Percentiles rank a stretch among this genome's conserved stretches.
Conservation (phyloP, 2,888 invertebrate species). For the Megamerina dolium region DNA sequence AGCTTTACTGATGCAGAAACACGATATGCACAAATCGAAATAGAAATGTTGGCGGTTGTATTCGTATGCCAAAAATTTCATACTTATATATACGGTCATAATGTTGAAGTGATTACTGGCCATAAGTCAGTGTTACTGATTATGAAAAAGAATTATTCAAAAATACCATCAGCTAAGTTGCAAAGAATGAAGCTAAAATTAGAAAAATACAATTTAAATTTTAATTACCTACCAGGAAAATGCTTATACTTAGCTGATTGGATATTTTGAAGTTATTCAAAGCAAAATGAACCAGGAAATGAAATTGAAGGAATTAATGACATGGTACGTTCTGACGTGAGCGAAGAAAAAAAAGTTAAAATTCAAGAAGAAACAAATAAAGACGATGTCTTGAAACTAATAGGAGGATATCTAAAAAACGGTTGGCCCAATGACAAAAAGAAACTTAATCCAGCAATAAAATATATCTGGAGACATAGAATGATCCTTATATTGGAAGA, state of each 20-base stretch:
- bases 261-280: conserved; percentile 16
- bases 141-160: conserved; percentile 14
- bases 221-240: conserved; percentile 26
- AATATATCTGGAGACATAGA: conserved; percentile 17
- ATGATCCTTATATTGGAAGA: neutral
- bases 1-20: conserved; percentile 22
- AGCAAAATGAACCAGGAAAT: neutral
- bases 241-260: conserved; percentile 21
- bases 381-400: too few species aligned
- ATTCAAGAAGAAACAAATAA: too few species aligned
- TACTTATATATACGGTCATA: conserved; percentile 21
- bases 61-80: conserved; percentile 24
- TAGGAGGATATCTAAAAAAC: too few species aligned
- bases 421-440: conserved; percentile 11
- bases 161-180: conserved; percentile 21
- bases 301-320: conserved; percentile 9
- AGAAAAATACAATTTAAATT: conserved; percentile 21
- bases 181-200: conserved; percentile 24
- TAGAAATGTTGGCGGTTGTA: conserved; percentile 24
- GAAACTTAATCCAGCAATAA: conserved; percentile 6
- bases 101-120: conserved; percentile 13
- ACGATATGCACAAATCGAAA: conserved; percentile 27
- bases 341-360: too few species aligned
- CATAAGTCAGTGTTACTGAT: conserved; percentile 15
- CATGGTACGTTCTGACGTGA: conserved; percentile 16